phyloP scores from a whole-genome alignment of 2,113 vertebrate species.

The Megaceryle maxima region DNA sequence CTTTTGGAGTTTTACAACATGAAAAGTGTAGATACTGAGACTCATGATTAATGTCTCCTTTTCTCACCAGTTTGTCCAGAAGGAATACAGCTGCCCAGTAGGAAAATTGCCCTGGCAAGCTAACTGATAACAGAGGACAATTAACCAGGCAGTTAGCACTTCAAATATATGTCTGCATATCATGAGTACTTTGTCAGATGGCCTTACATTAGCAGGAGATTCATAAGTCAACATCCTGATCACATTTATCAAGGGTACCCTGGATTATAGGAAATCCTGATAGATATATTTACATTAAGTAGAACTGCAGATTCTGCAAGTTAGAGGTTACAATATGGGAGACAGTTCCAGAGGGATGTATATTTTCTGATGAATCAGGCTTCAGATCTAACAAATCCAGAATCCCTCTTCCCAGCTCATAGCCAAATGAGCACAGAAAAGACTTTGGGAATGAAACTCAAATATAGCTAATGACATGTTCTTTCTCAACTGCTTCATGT shows the following conservation, averaged over 20 bases:
- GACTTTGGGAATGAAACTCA: background rate
- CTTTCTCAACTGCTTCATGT: background rate
- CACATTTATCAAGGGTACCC: background rate
- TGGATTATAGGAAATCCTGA: background rate
- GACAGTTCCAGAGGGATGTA: background rate
- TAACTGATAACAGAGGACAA: background rate
- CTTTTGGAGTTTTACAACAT: background rate
- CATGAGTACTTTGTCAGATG: background rate
- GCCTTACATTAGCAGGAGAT: background rate
- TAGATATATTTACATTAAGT: background rate
- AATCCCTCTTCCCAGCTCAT: background rate
- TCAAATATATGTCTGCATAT: background rate
- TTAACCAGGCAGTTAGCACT: background rate
- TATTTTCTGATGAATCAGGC: background rate
- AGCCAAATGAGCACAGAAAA: background rate
- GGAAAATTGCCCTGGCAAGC: background rate
- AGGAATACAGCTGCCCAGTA: background rate
- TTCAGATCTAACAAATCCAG: background rate
- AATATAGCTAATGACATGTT: background rate
- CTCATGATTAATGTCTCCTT: background rate
- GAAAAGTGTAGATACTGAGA: background rate
- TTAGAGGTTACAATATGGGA: background rate
- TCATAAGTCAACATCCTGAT: background rate
- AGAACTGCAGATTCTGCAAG: background rate
- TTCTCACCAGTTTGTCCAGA: background rate